A percentile compares a stretch with the other conserved stretches of the same genome.
Conservation (phyloP, 2,888 invertebrate genomes). For the Protophormia terraenovae region DNA sequence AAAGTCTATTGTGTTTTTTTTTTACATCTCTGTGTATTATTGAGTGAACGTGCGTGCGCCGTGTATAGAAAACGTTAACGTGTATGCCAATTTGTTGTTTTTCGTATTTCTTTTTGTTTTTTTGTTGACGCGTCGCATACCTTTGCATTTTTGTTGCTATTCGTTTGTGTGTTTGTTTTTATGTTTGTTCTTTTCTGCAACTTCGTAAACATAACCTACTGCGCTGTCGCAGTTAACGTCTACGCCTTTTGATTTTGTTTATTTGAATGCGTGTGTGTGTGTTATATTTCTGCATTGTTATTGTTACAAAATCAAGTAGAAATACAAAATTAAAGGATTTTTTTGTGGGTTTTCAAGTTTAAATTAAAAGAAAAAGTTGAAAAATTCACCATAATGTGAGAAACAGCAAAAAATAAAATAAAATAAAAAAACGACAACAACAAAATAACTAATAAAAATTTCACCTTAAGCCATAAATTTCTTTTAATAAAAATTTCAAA, state of each 20-base stretch:
- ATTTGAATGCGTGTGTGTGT: neutral
- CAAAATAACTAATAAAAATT: constrained; percentile 37
- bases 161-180: constrained; percentile 29
- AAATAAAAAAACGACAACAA: neutral
- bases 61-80: constrained; percentile 31
- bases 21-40: constrained; percentile 5
- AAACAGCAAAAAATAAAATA: neutral
- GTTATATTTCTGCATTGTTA: neutral
- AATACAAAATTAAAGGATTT: neutral
- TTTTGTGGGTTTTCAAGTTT: neutral
- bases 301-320: neutral
- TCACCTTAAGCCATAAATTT: constrained; percentile 46
- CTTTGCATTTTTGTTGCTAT: constrained; percentile 60
- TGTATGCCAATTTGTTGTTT: constrained; percentile 21
- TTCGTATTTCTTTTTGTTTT: constrained; percentile 4
- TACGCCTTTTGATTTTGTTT: neutral
- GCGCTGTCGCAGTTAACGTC: constrained; percentile 15
- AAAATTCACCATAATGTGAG: neutral
- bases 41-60: constrained; percentile 51
- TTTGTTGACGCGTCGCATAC: constrained; percentile 60
- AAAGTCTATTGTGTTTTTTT: neutral
- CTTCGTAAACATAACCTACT: neutral
- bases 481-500: constrained; percentile 55
- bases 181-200: neutral
- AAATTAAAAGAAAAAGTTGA: neutral